Percentiles rank a stretch among this genome's conserved stretches.
Conservation (phyloP, 2,797 vertebrate genomes). For the Cynopterus sphinx region DNA sequence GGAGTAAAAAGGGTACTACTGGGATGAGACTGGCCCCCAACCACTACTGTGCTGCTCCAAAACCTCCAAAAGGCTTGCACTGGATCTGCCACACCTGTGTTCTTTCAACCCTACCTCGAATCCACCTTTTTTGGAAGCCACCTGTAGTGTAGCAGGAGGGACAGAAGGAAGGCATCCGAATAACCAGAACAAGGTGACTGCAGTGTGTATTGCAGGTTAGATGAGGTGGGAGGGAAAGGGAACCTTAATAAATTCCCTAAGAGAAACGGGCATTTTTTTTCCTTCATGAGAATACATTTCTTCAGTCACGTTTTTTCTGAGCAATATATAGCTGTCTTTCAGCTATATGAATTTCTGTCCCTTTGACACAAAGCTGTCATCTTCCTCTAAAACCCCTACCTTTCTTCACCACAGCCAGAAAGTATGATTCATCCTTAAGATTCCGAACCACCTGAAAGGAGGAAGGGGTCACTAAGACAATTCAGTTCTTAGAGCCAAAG, state of each 20-base stretch:
- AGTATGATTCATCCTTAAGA: constrained; percentile 76
- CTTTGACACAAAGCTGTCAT: not conserved
- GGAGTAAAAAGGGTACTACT: not conserved
- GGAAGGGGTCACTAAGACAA: not conserved
- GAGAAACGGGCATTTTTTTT: not conserved
- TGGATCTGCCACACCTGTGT: no score
- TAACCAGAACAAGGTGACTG: not conserved
- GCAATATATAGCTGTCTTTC: not conserved
- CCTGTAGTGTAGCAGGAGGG: not conserved
- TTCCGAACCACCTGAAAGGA: constrained; percentile 72
- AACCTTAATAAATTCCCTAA: not conserved
- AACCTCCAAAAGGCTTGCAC: not conserved
- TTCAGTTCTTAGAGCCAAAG: not conserved
- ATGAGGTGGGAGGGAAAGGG: rapidly evolving
- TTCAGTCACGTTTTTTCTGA: not conserved
- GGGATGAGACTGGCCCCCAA: not conserved
- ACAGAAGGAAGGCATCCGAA: not conserved
- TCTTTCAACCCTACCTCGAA: not conserved
- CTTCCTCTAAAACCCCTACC: constrained; percentile 34
- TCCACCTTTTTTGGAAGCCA: not conserved
- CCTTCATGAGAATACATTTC: not conserved
- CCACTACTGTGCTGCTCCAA: not conserved
- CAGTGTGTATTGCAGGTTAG: not conserved
- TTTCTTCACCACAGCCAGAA: constrained; percentile 75
- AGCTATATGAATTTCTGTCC: not conserved